Evolutionary conservation across 2,888 invertebrate species (phyloP).

Genomic region (Choristoneura rosaceana): DNA sequence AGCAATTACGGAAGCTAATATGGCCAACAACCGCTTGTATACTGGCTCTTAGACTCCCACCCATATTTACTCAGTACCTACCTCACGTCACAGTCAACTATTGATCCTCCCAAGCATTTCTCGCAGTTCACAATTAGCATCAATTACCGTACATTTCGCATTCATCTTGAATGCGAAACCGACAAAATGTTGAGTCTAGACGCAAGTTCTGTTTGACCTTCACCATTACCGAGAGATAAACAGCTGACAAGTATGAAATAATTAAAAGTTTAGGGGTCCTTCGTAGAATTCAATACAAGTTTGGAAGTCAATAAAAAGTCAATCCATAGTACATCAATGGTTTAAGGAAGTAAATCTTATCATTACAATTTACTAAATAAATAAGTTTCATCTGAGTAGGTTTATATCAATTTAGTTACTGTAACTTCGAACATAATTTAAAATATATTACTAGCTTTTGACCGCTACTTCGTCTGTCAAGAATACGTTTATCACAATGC

Average conservation of each 20-base stretch:
- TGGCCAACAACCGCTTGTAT: not conserved
- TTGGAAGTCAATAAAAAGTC: not conserved
- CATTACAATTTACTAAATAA: not conserved
- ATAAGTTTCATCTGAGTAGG: not conserved
- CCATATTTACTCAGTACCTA: not conserved
- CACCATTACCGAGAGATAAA: slow-evolving; percentile 20
- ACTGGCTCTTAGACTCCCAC: not conserved
- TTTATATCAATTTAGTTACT: not conserved
- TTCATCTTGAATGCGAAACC: slow-evolving; percentile 30
- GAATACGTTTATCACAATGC: too few relatives aligned
- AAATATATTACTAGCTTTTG: too few relatives aligned
- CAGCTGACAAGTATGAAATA: slow-evolving; percentile 18
- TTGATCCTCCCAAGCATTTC: slow-evolving; percentile 11
- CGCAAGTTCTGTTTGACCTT: slow-evolving; percentile 37
- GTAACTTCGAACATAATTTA: not conserved
- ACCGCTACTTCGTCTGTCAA: too few relatives aligned
- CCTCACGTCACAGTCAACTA: not conserved
- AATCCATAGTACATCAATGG: not conserved
- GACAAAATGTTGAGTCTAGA: slow-evolving; percentile 35
- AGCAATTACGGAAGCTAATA: not conserved
- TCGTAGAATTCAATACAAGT: not conserved
- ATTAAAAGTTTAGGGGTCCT: not conserved
- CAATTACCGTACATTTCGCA: slow-evolving; percentile 29
- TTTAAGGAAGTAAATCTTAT: not conserved
- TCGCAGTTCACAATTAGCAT: slow-evolving; percentile 17